Base-by-base conservation (phyloP, 2,888 invertebrate species). In the Zelleria hepariella region DNA sequence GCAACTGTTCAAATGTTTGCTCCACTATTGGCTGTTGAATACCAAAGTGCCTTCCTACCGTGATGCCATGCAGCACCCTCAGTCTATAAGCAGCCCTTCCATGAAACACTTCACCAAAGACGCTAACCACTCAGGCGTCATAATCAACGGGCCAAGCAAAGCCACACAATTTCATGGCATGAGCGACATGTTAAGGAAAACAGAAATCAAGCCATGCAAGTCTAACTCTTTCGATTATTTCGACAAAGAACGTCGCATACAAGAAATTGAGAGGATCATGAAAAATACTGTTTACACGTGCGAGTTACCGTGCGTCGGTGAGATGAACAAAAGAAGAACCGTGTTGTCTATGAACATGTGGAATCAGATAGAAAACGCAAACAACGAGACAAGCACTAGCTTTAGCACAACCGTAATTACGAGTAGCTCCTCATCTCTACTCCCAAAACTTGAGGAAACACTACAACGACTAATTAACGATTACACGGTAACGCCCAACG, bases 241-340 rank as follows among this genome's bases (percentile, higher is more conserved):
- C 57, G 72, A 75, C 61, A 83, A 78, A 65, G 86, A 85, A 61
- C 68, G 72, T 59, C 75, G 73, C 18, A 73, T 85, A 62, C 82
- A 84, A 65, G 76, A 84, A 65, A 66, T 86, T 0, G 86, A 87
- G 66, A 75, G 66, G 63, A 61, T 86, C 21, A 66, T 87, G 0
- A 82, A 81, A 66, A 86, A 73, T 62, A 87, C 84, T 0, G 77
- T 86, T 0, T 87, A 86, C 48, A 65, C 78, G 20, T 82, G 78
- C 63, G 78, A 78, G 60, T 76, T 78, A 1, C 53, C 23, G 6
- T 15, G 32, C 23, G 51, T 20, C 23, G 51, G 21, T 20, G 20
- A 51, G 32, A 10, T 42, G 5, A 42, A 42, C 32, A 42, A 42
- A 10, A 42, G 15, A 42, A 15, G 15, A 15, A 42, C 10, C 10